Evolutionary conservation across 2,888 invertebrate genomes (phyloP), one percentile per base, ranked within the genome.

Genomic region (Drosophila longiperda): DNA sequence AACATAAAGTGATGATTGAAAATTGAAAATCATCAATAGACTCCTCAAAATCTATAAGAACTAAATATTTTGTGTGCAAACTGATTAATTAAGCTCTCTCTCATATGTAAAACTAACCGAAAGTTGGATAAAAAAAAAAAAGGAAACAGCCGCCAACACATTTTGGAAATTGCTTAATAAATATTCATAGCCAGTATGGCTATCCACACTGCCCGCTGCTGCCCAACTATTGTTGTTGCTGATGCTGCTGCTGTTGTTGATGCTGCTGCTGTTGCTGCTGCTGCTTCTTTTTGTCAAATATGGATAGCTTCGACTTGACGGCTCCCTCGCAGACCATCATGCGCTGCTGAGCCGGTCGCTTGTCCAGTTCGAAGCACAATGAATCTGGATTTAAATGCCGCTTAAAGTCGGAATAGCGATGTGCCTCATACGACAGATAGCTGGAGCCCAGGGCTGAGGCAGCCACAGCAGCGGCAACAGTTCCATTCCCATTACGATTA

Each of bases 301-400:
- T 95, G 78, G 96, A 96, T 91, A 97, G 94, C 93, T 97, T 97
- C 61, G 97, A 97, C 90, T 95, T 95, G 70, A 97, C 97, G 60
- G 97, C 97, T 78, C 97, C 97, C 91, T 97, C 97, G 93, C 97
- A 97, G 40, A 97, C 95, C 91, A 96, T 95, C 78, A 97, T 94
- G 53, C 97, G 93, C 87, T 95, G 95, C 78, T 95, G 95, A 40
- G 94, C 94, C 38, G 93, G 91, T 65, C 92, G 92, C 68, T 93
- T 93, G 71, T 93, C 93, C 75, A 93, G 75, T 49, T 93, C 93
- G 17, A 93, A 92, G 80, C 93, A 93, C 69, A 93, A 90, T 3
- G 92, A 89, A 65, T 93, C 93, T 8, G 92, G 73, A 67, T 86
- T 91, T 20, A 91, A 78, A 53, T 92, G 92, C 42, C 92, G 89